phyloP scores from a whole-genome alignment of 2,113 vertebrate species.

The Epinephelus cyanopodus region DNA sequence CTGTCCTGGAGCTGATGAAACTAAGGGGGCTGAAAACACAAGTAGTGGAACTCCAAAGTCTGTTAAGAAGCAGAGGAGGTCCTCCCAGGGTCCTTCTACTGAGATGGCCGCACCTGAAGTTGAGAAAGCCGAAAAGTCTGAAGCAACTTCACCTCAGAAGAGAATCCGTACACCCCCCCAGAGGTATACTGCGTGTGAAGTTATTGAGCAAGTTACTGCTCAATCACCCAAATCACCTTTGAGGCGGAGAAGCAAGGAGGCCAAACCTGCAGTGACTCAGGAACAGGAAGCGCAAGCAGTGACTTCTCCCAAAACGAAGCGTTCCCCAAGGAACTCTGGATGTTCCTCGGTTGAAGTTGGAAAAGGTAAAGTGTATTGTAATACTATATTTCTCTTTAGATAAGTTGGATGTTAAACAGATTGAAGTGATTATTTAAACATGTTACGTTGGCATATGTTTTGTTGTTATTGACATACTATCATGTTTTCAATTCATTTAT shows the following conservation, averaged over 20 bases:
- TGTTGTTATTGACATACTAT: neutral
- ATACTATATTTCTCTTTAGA: neutral
- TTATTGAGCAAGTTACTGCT: slow-evolving; percentile 58
- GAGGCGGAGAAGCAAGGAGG: slow-evolving; percentile 67
- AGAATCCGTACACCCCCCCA: slow-evolving; percentile 47
- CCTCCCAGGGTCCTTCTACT: slow-evolving; percentile 17
- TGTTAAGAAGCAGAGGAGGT: slow-evolving; percentile 63
- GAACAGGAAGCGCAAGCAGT: slow-evolving; percentile 11
- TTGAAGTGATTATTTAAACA: neutral
- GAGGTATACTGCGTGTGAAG: slow-evolving; percentile 60
- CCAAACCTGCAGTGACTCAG: neutral
- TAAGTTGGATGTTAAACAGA: neutral
- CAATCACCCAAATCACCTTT: slow-evolving; percentile 52
- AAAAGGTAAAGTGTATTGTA: slow-evolving; percentile 22
- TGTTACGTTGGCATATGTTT: neutral
- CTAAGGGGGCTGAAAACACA: neutral
- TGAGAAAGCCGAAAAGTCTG: neutral
- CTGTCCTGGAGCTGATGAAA: neutral
- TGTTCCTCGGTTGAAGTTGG: slow-evolving; percentile 35
- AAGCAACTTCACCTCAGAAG: slow-evolving; percentile 43
- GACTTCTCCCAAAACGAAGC: slow-evolving; percentile 14
- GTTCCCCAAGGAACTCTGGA: slow-evolving; percentile 65
- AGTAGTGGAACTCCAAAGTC: slow-evolving; percentile 53
- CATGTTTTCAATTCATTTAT: slow-evolving; percentile 20
- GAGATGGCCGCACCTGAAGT: neutral